phyloP scores from a whole-genome alignment of 2,888 invertebrate species.

The Hypsopygia costalis region DNA sequence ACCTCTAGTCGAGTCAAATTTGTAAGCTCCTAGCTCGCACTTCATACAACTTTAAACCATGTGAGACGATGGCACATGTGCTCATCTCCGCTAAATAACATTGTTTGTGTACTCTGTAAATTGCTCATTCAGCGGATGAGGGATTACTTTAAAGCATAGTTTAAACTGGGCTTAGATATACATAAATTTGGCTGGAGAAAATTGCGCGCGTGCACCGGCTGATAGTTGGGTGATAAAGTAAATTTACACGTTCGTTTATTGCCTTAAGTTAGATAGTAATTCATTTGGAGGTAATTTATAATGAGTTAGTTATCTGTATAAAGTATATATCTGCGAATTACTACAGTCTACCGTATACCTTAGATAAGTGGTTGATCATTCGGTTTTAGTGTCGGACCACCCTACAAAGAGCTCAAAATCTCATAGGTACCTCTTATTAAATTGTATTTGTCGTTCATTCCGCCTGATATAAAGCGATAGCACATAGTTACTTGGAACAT shows the following conservation, averaged over 20 bases:
- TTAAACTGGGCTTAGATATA: slow-evolving; percentile 17
- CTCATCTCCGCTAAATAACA: slow-evolving; percentile 50
- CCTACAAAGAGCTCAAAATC: too few species aligned
- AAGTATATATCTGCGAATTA: too few species aligned
- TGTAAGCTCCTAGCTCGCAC: too few species aligned
- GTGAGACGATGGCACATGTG: slow-evolving; percentile 47
- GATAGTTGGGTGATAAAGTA: slow-evolving; percentile 11
- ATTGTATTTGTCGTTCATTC: too few species aligned
- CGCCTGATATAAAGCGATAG: too few species aligned
- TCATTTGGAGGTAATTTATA: background rate
- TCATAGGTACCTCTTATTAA: too few species aligned
- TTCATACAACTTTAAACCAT: slow-evolving; percentile 37
- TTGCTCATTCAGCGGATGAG: slow-evolving; percentile 36
- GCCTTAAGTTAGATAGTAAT: slow-evolving; percentile 3
- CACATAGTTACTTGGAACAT: too few species aligned
- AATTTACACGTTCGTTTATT: slow-evolving; percentile 9
- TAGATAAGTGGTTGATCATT: too few species aligned
- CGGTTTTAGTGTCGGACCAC: too few species aligned
- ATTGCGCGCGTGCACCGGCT: slow-evolving; percentile 11
- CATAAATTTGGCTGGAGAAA: slow-evolving; percentile 17
- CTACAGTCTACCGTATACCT: too few species aligned
- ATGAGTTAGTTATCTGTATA: background rate
- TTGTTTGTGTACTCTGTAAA: slow-evolving; percentile 56
- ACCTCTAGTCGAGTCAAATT: too few species aligned
- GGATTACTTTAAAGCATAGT: slow-evolving; percentile 29